Conservation (phyloP, 2,888 invertebrate genomes). For the Hypselothyrea guttata region DNA sequence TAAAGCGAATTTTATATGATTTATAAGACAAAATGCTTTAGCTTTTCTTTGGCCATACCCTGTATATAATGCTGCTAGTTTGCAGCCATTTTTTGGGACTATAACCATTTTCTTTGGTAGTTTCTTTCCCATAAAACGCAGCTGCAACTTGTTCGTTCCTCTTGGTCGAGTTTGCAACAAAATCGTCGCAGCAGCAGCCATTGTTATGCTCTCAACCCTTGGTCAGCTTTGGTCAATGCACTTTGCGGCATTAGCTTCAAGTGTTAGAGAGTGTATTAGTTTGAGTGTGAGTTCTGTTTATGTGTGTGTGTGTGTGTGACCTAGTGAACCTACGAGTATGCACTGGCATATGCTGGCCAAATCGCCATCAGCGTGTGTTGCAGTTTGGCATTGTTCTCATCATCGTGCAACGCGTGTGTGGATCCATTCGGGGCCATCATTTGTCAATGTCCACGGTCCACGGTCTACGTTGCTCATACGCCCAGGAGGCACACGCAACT, state of each 20-base stretch:
- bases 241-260: slow-evolving; percentile 32
- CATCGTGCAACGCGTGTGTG: slow-evolving; percentile 15
- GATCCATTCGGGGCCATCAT: slow-evolving; percentile 56
- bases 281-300: no score
- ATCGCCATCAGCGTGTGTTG: slow-evolving; percentile 39
- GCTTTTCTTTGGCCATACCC: neutral
- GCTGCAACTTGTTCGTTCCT: slow-evolving; percentile 57
- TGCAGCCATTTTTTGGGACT: slow-evolving; percentile 3
- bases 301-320: slow-evolving; percentile 37
- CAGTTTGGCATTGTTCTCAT: slow-evolving; percentile 35
- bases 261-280: slow-evolving; percentile 2
- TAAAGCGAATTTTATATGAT: no score
- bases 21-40: no score
- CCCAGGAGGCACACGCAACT: slow-evolving; percentile 54
- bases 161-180: slow-evolving; percentile 44
- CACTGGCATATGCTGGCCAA: slow-evolving; percentile 40
- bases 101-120: slow-evolving; percentile 49
- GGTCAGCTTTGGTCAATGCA: slow-evolving; percentile 55
- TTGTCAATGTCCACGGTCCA: slow-evolving; percentile 63
- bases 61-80: neutral
- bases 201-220: slow-evolving; percentile 54
- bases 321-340: slow-evolving; percentile 64
- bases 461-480: slow-evolving; percentile 31
- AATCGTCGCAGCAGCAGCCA: slow-evolving; percentile 43
- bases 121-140: slow-evolving; percentile 57